Evolutionary conservation across 1,140 invertebrate genomes (phyloP).

Genomic region (Eumeta japonica): DNA sequence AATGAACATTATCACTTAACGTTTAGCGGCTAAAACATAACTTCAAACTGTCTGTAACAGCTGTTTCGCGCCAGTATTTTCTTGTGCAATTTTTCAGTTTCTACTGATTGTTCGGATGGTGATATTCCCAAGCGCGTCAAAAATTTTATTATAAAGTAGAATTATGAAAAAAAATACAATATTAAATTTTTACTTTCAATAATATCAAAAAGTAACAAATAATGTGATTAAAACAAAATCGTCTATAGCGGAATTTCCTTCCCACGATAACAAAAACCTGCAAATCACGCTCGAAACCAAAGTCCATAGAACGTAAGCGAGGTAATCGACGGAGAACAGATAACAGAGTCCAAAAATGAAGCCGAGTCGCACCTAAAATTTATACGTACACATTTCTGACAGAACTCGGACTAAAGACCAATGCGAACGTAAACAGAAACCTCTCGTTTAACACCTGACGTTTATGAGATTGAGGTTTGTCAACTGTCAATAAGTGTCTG

Average conservation of each 20-base stretch:
- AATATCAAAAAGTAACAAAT: slow-evolving; percentile 2
- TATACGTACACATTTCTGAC: no score
- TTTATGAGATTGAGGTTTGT: no score
- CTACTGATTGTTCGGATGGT: not conserved
- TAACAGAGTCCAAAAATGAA: no score
- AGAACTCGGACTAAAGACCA: no score
- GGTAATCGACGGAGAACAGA: no score
- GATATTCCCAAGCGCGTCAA: not conserved
- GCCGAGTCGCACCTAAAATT: no score
- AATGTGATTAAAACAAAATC: slow-evolving; percentile 1
- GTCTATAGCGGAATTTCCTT: not conserved
- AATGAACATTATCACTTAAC: not conserved
- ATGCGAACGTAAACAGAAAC: no score
- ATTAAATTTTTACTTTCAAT: not conserved
- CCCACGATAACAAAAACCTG: no score
- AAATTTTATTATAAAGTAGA: not conserved
- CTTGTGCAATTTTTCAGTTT: not conserved
- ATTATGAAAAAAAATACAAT: not conserved
- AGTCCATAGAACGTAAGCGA: no score
- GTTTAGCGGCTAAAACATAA: not conserved
- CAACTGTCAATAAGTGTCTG: no score
- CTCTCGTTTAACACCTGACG: no score
- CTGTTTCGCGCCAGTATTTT: not conserved
- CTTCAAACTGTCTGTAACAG: slow-evolving; percentile 1
- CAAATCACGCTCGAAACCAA: no score